Evolutionary conservation across 2,888 invertebrate genomes (phyloP).

Genomic region (Melolontha melolontha): DNA sequence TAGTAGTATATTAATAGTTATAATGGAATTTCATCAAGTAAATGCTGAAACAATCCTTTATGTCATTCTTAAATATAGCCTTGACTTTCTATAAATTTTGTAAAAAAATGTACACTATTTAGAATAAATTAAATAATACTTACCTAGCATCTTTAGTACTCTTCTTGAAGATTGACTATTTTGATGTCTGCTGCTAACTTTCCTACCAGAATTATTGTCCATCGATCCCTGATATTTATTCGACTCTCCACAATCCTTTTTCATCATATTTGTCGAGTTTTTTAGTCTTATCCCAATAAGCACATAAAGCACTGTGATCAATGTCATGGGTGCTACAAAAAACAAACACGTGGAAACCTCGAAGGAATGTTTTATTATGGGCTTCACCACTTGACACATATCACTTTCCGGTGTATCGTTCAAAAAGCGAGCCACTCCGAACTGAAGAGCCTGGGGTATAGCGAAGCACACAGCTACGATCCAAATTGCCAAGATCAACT

Average conservation of each 20-base stretch:
- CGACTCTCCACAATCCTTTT: conserved; percentile 50
- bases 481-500: conserved; percentile 86
- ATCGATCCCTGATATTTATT: conserved; percentile 26
- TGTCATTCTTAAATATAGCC: too few relatives aligned
- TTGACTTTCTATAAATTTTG: too few relatives aligned
- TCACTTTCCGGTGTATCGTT: conserved; percentile 54
- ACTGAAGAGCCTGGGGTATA: conserved; percentile 73
- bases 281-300: conserved; percentile 80
- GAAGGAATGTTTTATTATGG: conserved; percentile 77
- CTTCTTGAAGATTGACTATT: conserved; percentile 66
- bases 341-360: conserved; percentile 85
- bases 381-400: conserved; percentile 66
- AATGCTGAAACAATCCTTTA: too few relatives aligned
- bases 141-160: conserved; percentile 83
- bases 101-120: too few relatives aligned
- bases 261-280: conserved; percentile 72
- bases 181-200: conserved; percentile 46
- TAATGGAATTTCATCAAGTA: too few relatives aligned
- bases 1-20: too few relatives aligned
- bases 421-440: conserved; percentile 55
- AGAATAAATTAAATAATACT: conserved; percentile 57
- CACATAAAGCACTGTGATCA: conserved; percentile 85
- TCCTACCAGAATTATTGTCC: conserved; percentile 7
- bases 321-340: conserved; percentile 88
- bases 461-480: conserved; percentile 78